A percentile compares a stretch with the other conserved stretches of the same genome.
These are phyloP conservation scores for Macrotrachela quadricornifera DNA, from an alignment of 1,140 invertebrate genomes.

Conservation along the genomic window DNA sequence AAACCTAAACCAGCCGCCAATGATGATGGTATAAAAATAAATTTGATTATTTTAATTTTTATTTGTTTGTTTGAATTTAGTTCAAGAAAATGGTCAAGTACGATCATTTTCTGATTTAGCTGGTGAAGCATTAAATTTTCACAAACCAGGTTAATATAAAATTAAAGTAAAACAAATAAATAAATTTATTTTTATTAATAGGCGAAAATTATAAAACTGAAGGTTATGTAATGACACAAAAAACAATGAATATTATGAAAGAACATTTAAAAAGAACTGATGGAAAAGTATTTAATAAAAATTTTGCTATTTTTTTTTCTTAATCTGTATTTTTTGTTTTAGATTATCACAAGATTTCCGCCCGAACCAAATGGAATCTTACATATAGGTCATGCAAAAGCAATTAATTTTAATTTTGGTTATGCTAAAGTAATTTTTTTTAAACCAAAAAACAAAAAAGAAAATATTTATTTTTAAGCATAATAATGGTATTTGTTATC, in stretches of 20 bases:
- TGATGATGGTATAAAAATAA: neutral
- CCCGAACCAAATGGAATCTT: conserved; percentile 98
- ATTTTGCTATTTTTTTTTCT: no score
- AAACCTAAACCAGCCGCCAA: neutral
- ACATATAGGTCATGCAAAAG: conserved; percentile 97
- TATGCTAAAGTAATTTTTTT: conserved; percentile 52
- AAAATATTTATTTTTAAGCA: conserved; percentile 29
- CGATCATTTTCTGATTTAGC: conserved; percentile 51
- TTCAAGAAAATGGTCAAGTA: conserved; percentile 19
- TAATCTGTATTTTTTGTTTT: no score
- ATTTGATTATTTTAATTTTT: no score
- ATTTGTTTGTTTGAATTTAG: no score
- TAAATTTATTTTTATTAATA: no score
- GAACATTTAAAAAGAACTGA: conserved; percentile 63
- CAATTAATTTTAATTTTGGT: conserved; percentile 98
- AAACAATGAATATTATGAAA: conserved; percentile 58
- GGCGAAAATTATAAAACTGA: conserved; percentile 92
- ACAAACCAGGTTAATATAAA: conserved; percentile 46
- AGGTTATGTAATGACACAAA: conserved; percentile 75
- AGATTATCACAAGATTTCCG: conserved; percentile 69
- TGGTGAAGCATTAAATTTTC: conserved; percentile 53
- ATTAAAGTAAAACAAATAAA: no score
- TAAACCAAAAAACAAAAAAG: no score
- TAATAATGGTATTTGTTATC: conserved; percentile 60
- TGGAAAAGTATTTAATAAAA: conserved; percentile 37